Evolutionary conservation across 2,113 vertebrate species (phyloP).

Genomic region (Suricata suricatta): DNA sequence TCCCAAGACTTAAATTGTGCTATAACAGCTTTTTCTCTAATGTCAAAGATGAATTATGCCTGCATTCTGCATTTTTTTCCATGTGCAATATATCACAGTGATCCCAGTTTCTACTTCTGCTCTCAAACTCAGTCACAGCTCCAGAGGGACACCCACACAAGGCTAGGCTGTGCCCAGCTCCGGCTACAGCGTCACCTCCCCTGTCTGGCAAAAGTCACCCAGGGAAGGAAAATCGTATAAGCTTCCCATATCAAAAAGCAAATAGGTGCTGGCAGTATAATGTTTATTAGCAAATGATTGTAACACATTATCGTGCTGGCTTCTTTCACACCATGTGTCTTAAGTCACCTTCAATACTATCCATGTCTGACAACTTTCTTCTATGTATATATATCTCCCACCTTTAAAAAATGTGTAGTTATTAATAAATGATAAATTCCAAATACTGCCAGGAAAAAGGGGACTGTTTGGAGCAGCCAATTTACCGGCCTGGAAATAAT

Average conservation of each 20-base stretch:
- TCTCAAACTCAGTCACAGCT: conserved; percentile 68
- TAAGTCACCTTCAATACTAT: conserved; percentile 50
- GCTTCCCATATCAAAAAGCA: conserved; percentile 63
- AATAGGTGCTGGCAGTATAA: conserved; percentile 71
- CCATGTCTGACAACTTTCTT: conserved; percentile 64
- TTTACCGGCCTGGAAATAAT: conserved; percentile 65
- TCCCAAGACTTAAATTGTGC: conserved; percentile 83
- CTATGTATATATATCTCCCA: conserved; percentile 48
- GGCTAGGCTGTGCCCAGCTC: neutral
- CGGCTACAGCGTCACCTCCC: neutral
- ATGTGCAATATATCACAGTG: conserved; percentile 87
- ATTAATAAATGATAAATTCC: conserved; percentile 62
- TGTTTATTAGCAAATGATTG: conserved; percentile 75
- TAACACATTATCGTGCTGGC: conserved; percentile 47
- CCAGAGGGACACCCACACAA: conserved; percentile 28
- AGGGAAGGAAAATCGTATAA: conserved; percentile 67
- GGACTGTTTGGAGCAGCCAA: conserved; percentile 61
- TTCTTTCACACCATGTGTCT: conserved; percentile 69
- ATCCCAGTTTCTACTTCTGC: conserved; percentile 77
- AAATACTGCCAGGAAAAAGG: conserved; percentile 76
- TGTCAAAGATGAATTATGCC: conserved; percentile 73
- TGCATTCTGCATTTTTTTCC: conserved; percentile 69
- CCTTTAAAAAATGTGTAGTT: conserved; percentile 74
- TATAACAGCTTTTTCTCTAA: conserved; percentile 81
- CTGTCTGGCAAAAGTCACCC: conserved; percentile 65